Percentiles rank a stretch among this genome's conserved stretches.
Evolutionary conservation across 2,113 vertebrate genomes (phyloP).

Genomic region (Ciconia stormi): DNA sequence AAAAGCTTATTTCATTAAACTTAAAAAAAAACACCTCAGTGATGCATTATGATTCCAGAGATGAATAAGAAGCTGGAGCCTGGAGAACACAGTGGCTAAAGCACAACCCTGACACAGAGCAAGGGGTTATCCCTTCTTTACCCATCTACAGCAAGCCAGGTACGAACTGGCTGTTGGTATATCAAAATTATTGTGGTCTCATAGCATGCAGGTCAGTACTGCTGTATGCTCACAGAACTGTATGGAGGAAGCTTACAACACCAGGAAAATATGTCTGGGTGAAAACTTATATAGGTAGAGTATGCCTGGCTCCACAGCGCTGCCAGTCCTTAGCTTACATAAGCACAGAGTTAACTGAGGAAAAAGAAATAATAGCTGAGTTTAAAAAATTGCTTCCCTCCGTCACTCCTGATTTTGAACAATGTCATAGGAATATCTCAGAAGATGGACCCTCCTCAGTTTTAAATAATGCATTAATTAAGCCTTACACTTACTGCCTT

Average conservation of each 20-base stretch:
- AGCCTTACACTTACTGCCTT: background rate
- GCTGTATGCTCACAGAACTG: background rate
- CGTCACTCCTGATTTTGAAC: background rate
- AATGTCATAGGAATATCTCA: background rate
- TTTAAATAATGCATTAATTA: background rate
- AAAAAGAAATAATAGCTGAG: background rate
- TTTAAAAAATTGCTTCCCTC: background rate
- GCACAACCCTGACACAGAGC: background rate
- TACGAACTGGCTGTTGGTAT: background rate
- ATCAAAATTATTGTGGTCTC: background rate
- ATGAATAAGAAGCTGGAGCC: background rate
- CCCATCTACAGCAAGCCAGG: background rate
- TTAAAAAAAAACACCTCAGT: background rate
- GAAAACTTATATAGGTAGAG: conserved; percentile 43
- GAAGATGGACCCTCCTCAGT: background rate
- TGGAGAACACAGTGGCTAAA: background rate
- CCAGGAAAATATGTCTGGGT: conserved; percentile 41
- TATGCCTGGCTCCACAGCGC: background rate
- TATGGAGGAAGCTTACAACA: conserved; percentile 31
- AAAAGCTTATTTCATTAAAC: background rate
- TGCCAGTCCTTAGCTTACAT: background rate
- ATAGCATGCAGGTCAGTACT: background rate
- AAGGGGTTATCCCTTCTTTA: background rate
- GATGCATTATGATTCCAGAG: background rate
- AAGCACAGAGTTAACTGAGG: background rate